These are phyloP conservation scores for Danio tinwini DNA, from an alignment of 2,797 vertebrate genomes.

Conservation along the genomic window DNA sequence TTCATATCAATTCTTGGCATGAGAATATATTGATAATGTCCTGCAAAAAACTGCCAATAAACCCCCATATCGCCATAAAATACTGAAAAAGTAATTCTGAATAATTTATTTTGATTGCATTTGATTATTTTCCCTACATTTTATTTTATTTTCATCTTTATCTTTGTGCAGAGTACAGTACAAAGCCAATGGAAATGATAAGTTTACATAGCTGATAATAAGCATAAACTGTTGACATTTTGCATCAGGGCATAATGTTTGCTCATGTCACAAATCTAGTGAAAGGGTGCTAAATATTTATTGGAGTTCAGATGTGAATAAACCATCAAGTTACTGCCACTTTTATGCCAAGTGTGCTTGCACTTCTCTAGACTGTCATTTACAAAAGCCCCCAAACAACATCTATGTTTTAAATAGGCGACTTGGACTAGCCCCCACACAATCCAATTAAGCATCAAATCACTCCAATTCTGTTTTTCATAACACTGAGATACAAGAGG, in stretches of 20 bases:
- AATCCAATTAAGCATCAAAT: conserved; percentile 40
- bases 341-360: conserved; percentile 28
- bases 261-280: conserved; percentile 8
- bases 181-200: background rate
- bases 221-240: background rate
- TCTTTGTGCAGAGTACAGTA: background rate
- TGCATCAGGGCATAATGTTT: background rate
- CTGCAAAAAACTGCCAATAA: too few species aligned
- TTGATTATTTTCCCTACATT: too few species aligned
- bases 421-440: conserved; percentile 12
- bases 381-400: conserved; percentile 38
- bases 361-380: conserved; percentile 24
- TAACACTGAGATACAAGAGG: conserved; percentile 42
- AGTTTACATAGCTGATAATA: background rate
- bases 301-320: conserved; percentile 27
- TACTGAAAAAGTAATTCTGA: too few species aligned
- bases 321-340: conserved; percentile 25
- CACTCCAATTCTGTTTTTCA: conserved; percentile 45
- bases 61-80: too few species aligned
- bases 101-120: too few species aligned
- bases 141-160: background rate
- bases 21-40: too few species aligned
- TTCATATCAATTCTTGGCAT: too few species aligned
- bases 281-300: conserved; percentile 22
- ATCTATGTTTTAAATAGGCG: conserved; percentile 13